Evolutionary conservation across 2,113 vertebrate genomes (phyloP).

Genomic region (Colistium nudipinnis): DNA sequence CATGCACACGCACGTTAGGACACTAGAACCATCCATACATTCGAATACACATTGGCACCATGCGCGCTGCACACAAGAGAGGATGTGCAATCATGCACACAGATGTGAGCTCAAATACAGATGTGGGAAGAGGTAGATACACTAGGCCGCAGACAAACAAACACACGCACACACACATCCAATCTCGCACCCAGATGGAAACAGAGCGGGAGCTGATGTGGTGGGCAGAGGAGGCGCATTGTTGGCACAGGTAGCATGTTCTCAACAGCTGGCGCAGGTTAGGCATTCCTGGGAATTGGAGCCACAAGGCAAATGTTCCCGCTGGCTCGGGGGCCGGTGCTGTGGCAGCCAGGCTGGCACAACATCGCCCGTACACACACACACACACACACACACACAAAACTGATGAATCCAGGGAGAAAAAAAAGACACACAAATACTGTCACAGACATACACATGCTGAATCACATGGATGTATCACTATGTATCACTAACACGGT

Average conservation of each 20-base stretch:
- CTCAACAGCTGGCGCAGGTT: conserved; percentile 99
- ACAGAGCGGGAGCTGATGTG: conserved; percentile 96
- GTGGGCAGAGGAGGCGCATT: conserved; percentile 92
- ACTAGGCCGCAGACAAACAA: conserved; percentile 58
- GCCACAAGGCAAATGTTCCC: conserved; percentile 99
- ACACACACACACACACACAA: conserved; percentile 39
- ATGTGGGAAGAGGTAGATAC: conserved; percentile 60
- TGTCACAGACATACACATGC: conserved; percentile 17
- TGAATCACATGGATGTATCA: background rate
- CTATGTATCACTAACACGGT: background rate
- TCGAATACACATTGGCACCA: conserved; percentile 27
- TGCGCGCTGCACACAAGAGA: conserved; percentile 35
- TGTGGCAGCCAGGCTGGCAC: conserved; percentile 83
- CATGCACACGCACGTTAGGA: conserved; percentile 20
- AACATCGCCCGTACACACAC: conserved; percentile 31
- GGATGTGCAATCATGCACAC: conserved; percentile 36
- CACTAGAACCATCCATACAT: conserved; percentile 24
- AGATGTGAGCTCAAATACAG: conserved; percentile 69
- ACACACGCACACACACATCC: conserved; percentile 55
- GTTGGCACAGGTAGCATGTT: conserved; percentile 99
- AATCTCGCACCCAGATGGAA: conserved; percentile 90
- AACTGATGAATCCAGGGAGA: conserved; percentile 45
- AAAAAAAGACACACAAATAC: conserved; percentile 32
- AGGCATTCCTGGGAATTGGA: conserved; percentile 99
- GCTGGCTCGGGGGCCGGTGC: conserved; percentile 90